Base-by-base conservation (phyloP, 92 coral and sea anemone genomes). In the Zoanthus sansibaricus region DNA sequence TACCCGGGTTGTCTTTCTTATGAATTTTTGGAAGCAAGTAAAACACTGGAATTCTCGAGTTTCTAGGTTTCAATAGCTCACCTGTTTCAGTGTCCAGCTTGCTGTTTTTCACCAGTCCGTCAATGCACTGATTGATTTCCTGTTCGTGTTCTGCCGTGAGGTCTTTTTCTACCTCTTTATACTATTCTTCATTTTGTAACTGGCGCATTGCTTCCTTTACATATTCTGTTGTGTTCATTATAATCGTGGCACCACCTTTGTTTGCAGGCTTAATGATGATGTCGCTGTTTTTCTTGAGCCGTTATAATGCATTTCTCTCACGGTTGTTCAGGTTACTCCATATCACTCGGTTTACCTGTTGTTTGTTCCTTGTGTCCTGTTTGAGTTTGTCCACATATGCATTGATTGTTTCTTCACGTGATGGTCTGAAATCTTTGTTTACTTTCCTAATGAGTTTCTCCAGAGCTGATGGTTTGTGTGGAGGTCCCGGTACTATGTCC, bases 391-490 rank as follows among this genome's bases (percentile, higher is more conserved):
- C 78, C 45, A 75, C n/a, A 30, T 75, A 75, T 48, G 79, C 44
- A 30, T 75, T 75, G 17, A 75, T 48, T 48, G 17, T 15, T 48
- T 62, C 61, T 75, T 75, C 62, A 48, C 79, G 46, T 9, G 79
- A 75, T 21, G 79, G 79, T 49, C 45, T 48, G n/a, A 49, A 48
- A 20, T 75, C 9, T 14, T 30, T 75, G 15, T 75, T 75, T 20
- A 3, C 44, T 48, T 21, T 21, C 46, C 46, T 75, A 75, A 49
- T 75, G 14, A 75, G n/a, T 75, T 75, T 75, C 79, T 75, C 79
- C 31, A 75, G 79, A 14, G 44, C 48, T 62, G 62, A 75, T 75
- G 79, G 79, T 75, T 75, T 75, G 61, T 75, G 48, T 21, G 79
- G 79, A 37, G 79, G 79, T 75, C 54, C 79, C 54, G 46, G 30